Evolutionary conservation across 2,797 vertebrate genomes (phyloP), one percentile per base, ranked within the genome.

Genomic region (Cacajao melanocephalus): DNA sequence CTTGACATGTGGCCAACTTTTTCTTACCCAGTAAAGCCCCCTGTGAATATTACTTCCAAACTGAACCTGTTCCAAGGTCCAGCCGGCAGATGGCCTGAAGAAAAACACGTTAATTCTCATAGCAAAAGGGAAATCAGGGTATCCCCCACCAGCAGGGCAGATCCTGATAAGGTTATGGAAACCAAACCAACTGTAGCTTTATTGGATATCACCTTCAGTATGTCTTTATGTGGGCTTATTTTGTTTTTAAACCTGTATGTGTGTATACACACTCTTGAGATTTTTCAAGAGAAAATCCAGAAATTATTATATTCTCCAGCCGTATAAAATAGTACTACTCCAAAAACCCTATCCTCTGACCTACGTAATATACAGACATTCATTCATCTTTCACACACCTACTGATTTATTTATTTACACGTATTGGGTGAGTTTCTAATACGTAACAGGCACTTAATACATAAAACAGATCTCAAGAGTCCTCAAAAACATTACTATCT

Each of bases 251-350:
- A 55, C 20, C 52, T 55, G 52, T 55, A 20, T 55, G 20, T 55
- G 52, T 14, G 28, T 15, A 20, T 0, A 81, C 4, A 67, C 22
- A 17, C 50, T 72, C 64, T 75, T 50, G 75, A 24, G 39, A 28
- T 48, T 78, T 93, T 50, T 64, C 44, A 82, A 95, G 48, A 90
- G n/a, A 12, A 92, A 88, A 80, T 19, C 48, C 55, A 73, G 22
- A 83, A 76, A 36, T 70, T 48, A 2, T 30, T 36, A 3, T 26
- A 58, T 94, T 70, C 90, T 20, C 30, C 88, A 79, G n/a, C 28
- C 64, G 41, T 67, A 10, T 72, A 36, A 41, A 61, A 26, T 0
- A n/a, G 6, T 75, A 8, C 50, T 50, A 39, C 10, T 19, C 39
- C 13, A 4, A 86, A 75, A 81, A 7, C 7, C 22, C 9, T 64